Evolutionary conservation across 2,113 vertebrate genomes (phyloP), one percentile per base, ranked within the genome.

Genomic region (Epinephelus cyanopodus): DNA sequence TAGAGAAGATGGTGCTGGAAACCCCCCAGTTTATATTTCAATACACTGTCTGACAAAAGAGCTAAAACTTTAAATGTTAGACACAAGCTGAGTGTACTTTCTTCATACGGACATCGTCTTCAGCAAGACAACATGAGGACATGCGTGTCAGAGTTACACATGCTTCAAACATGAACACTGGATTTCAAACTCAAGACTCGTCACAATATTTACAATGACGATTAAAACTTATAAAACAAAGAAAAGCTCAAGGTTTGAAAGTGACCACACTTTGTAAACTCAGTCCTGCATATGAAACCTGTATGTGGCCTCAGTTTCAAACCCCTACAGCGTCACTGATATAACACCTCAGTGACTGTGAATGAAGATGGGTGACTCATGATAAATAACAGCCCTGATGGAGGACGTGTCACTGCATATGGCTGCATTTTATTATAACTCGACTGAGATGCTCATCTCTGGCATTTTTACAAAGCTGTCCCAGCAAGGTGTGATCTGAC

Each of bases 361-460:
- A 65, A 21, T 48, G 23, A 61, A 21, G 14, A 75, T 77, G 85
- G 82, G 69, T 66, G 74, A 81, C 52, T 77, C 21, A 2, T 66
- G 60, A 72, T 21, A 39, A 54, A 77, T 25, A 15, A 56, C 1
- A 6, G 81, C 50, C 86, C 54, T 82, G 86, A 77, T 83, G 54
- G 58, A 53, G 25, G 19, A 29, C 71, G 6, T n/a, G 39, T 29
- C 57, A 23, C 6, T 15, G 54, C 60, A 56, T 0, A 5, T 0
- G 4, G 4, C 21, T 15, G 21, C 12, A 2, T 21, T 45, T 64
- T 23, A 33, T 2, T 29, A 7, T 25, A 23, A 6, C 14, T 29
- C 6, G 21, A 37, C 10, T 21, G 11, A 67, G 54, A 33, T 15
- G 29, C 18, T 0, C 21, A 33, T 70, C 68, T 74, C 56, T 71